Percentiles rank a stretch among this genome's conserved stretches.
phyloP scores from a whole-genome alignment of 2,888 invertebrate genomes.

The Mythimna pallens region DNA sequence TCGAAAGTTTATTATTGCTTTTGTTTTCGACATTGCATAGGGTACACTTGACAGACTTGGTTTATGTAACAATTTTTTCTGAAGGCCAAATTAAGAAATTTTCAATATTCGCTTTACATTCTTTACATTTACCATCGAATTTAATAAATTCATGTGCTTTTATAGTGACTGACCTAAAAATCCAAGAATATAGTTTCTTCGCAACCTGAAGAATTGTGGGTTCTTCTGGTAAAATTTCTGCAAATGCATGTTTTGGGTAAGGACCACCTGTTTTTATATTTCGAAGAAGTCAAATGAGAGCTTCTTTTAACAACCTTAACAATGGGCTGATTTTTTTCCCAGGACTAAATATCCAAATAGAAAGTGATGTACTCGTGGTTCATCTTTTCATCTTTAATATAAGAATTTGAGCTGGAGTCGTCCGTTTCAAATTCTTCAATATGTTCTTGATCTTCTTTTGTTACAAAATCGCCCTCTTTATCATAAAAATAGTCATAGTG shows the following conservation, averaged over 20 bases:
- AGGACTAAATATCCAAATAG: not conserved
- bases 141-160: not conserved
- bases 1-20: too few relatives aligned
- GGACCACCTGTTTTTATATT: not conserved
- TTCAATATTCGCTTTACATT: too few relatives aligned
- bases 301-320: not conserved
- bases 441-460: not conserved
- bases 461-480: not conserved
- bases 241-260: not conserved
- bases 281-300: not conserved
- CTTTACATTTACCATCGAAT: too few relatives aligned
- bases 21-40: too few relatives aligned
- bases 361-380: slow-evolving; percentile 1
- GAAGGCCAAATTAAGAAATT: too few relatives aligned
- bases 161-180: not conserved
- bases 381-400: not conserved
- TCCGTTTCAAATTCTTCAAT: not conserved
- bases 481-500: not conserved
- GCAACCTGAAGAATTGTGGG: too few relatives aligned
- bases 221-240: not conserved
- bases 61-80: too few relatives aligned
- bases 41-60: too few relatives aligned
- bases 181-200: not conserved
- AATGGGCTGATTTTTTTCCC: not conserved
- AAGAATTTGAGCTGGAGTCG: not conserved